These are phyloP conservation scores for Glyptemys insculpta DNA, from an alignment of 2,797 vertebrate species.

Conservation along the genomic window DNA sequence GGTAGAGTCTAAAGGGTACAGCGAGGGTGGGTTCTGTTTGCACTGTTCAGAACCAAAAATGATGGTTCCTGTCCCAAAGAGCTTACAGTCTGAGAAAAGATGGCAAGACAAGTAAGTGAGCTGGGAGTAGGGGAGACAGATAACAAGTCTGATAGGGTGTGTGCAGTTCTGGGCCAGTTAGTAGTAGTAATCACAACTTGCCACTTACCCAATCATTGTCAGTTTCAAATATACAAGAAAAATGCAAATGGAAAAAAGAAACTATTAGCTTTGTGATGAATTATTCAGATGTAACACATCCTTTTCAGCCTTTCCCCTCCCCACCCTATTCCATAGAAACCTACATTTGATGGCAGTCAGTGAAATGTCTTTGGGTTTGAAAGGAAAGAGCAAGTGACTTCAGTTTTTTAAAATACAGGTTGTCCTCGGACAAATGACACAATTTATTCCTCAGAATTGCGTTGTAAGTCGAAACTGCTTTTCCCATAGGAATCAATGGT, in stretches of 20 bases:
- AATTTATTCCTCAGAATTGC: too few species aligned
- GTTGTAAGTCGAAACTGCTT: too few species aligned
- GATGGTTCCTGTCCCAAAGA: background rate
- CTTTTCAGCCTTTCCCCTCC: too few species aligned
- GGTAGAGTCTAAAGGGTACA: background rate
- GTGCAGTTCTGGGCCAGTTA: background rate
- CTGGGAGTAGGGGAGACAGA: background rate
- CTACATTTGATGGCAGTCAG: too few species aligned
- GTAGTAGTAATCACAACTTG: constrained; percentile 16
- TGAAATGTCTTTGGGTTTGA: too few species aligned
- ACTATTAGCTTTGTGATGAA: background rate
- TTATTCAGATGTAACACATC: too few species aligned
- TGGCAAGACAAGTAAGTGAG: background rate
- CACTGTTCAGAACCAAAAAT: background rate
- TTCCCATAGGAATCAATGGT: too few species aligned
- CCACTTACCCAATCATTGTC: background rate
- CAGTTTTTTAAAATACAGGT: too few species aligned
- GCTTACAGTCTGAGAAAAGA: background rate
- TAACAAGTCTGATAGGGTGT: background rate
- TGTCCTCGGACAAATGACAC: too few species aligned
- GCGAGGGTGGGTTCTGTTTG: background rate
- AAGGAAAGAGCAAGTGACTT: background rate
- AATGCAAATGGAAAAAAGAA: background rate
- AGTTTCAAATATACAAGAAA: background rate
- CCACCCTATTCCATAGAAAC: too few species aligned